Base-by-base conservation (phyloP, 2,888 invertebrate species). In the Sesamia inferens region DNA sequence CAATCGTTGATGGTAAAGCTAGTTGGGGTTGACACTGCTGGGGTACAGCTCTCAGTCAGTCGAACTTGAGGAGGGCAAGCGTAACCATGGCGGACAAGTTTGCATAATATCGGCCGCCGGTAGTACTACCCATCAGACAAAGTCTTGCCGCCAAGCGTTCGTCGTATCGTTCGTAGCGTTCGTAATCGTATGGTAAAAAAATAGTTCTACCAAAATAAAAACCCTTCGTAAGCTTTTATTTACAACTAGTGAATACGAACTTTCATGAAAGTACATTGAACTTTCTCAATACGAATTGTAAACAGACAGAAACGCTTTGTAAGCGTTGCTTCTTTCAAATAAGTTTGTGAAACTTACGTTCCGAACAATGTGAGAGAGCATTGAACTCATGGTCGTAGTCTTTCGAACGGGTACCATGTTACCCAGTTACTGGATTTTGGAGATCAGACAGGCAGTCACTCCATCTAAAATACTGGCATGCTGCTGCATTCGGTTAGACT, bases 231-330 rank as follows among this genome's bases (percentile, higher is more conserved):
- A 74, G 13, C 51, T 51, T 51, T 16, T 68, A 16, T 73, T 39
- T n/a, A 8, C 44, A 70, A 47, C 42, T 22, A 42, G 5, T 47
- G 8, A 31, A 47, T 39, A 22, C 13, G 14, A 47, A 61, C 13
- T 79, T 61, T 54, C 39, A 59, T 71, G 42, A 71, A 24, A 59
- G 73, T 39, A 61, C 44, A 79, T 54, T 61, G 74, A 80, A 74
- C 75, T 74, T 47, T 16, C 44, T 31, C 59, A 39, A 54, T 24
- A 54, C 22, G 39, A 72, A 74, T 72, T 19, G 58, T 72, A 72
- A 74, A 79, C 51, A 80, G 74, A 73, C 24, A 19, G 54, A 79
- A 78, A 74, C 47, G 5, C 24, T 42, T 80, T 75, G 61, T 74
- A 61, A 74, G 11, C 74, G 54, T 74, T 74, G 47, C 47, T 42